Percentiles rank a stretch among this genome's conserved stretches.
phyloP scores from a whole-genome alignment of 2,888 invertebrate genomes.

The Sphecodes monilicornis region DNA sequence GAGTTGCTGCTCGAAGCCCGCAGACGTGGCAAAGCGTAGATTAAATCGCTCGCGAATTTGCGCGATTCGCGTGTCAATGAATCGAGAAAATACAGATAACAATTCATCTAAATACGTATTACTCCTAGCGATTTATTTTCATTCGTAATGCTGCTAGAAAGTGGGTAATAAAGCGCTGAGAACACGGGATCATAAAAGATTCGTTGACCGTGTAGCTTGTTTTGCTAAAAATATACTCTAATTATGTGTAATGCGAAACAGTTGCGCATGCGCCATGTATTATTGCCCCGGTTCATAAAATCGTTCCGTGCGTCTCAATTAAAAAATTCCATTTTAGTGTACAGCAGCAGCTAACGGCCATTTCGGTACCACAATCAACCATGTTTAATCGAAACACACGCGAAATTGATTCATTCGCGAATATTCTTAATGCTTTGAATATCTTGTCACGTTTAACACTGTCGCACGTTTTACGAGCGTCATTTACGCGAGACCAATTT shows the following conservation, averaged over 20 bases:
- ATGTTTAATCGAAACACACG: not conserved
- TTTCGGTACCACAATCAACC: not conserved
- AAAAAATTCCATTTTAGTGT: constrained; percentile 36
- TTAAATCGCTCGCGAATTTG: constrained; percentile 5
- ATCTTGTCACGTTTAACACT: not conserved
- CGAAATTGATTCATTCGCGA: not conserved
- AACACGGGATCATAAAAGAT: constrained; percentile 31
- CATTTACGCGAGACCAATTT: not conserved
- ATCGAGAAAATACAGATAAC: not conserved
- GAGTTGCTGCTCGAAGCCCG: not conserved
- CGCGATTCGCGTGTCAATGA: not conserved
- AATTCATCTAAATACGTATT: not conserved
- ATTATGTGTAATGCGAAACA: constrained; percentile 29
- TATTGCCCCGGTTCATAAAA: constrained; percentile 32
- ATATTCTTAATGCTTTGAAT: not conserved
- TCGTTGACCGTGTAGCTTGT: constrained; percentile 8
- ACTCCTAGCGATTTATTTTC: constrained; percentile 17
- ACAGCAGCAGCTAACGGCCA: not conserved
- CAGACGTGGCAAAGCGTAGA: not conserved
- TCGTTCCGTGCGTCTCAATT: constrained; percentile 22
- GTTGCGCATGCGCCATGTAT: constrained; percentile 22
- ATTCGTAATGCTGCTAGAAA: constrained; percentile 35
- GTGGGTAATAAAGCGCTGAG: constrained; percentile 38
- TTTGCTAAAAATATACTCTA: constrained; percentile 20
- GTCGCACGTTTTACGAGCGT: not conserved